Evolutionary conservation across 2,113 vertebrate genomes (phyloP), one percentile per base, ranked within the genome.

Genomic region (Gallinago media): DNA sequence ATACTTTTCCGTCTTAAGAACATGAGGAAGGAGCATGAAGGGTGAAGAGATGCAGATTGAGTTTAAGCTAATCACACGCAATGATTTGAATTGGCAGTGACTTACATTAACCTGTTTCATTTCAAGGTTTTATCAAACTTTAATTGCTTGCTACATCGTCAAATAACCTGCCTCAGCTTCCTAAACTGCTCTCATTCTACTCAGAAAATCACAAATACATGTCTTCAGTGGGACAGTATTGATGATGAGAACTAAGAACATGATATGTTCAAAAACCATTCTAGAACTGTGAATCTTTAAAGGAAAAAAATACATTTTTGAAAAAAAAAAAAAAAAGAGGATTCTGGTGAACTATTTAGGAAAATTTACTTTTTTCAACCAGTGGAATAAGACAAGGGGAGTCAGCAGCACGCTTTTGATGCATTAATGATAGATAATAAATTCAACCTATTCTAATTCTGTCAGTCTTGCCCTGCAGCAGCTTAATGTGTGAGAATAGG

Each of bases 1-100:
- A 9, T 84, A 36, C 6, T 75, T 63, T 78, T 63, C 23, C 6
- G 6, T 74, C 52, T 71, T 74, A 50, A 59, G 38, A 66, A 56
- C 8, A 9, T 0, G 0, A 1, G 3, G 46, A 20, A 89, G 32
- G 29, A 42, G 5, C 42, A 32, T 21, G 7, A 63, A 77, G 22
- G 15, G 22, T 65, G 59, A 56, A 82, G 49, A 87, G 58, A 29
- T 87, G 15, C 18, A 76, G 27, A 19, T 5, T 76, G 44, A 54
- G 7, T 67, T 91, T 26, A 74, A 81, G 10, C 42, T 88, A 65
- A 58, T 80, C 49, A 68, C 47, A 2, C 5, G 4, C 42, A 50
- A 1, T 76, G 7, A 25, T 73, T 73, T 65, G 44, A 49, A 46
- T 70, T 72, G 34, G 5, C 32, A 38, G 49, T 68, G 38, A 68